Evolutionary conservation across 2,888 invertebrate genomes (phyloP), one percentile per base, ranked within the genome.

Genomic region (Timema cristinae): DNA sequence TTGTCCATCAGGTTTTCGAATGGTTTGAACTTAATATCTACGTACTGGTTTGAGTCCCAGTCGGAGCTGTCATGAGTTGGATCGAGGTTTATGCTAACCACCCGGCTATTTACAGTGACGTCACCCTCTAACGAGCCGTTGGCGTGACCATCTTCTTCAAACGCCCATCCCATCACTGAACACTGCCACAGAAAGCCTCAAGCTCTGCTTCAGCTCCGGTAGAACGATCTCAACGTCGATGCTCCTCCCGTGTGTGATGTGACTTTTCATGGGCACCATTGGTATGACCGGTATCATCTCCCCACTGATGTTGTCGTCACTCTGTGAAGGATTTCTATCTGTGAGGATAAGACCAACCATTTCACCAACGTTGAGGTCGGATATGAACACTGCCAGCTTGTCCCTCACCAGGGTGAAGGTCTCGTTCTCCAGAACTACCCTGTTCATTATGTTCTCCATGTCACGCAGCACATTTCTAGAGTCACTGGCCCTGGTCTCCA

Each of bases 1-100:
- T 59, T 7, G n/a, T 66, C 68, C 2, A 72, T 71, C n/a, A 70
- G 72, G 50, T 51, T 16, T 5, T 67, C 63, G 9, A 71, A 47
- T 1, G 77, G 77, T 47, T 71, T 75, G 70, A 77, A 77, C 5
- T 73, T 69, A 48, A 77, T 71, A n/a, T 70, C 69, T 9, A 74
- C 63, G 49, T 49, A 50, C 0, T 67, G 52, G 1, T 52, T 52
- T 48, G 10, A 48, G n/a, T 47, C 51, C 13, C 13, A 13, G 66
- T 50, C 0, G 7, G 47, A 15, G 0, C 50, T 59, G 5, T 63
- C 48, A 13, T 63, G 47, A 32, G 10, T 47, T 48, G 63, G 48
- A 13, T 51, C 50, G 11, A 69, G 66, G 49, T 47, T 66, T 7
- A 72, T 48, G 13, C 72, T 69, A 6, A 72, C 59, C n/a, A 72